These are phyloP conservation scores for Sphyrna mokarran DNA, from an alignment of 2,113 vertebrate genomes.

Conservation along the genomic window DNA sequence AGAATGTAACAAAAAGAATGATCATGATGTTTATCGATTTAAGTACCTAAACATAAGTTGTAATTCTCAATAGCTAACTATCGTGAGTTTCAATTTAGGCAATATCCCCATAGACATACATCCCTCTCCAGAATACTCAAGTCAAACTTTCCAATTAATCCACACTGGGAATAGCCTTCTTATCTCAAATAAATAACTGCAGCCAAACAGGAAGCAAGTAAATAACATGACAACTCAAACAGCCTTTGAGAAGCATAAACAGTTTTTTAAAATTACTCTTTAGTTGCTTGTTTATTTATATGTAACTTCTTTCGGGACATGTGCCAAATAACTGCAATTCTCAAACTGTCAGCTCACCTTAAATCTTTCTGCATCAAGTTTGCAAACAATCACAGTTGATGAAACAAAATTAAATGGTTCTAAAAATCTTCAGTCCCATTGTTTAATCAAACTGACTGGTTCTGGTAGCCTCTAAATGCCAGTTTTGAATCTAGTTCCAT, in stretches of 20 bases:
- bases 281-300: neutral
- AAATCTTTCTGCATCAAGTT: neutral
- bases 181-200: neutral
- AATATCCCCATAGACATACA: no score
- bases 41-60: no score
- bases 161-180: neutral
- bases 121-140: neutral
- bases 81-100: no score
- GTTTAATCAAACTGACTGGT: neutral
- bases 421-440: neutral
- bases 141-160: neutral
- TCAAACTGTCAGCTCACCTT: neutral
- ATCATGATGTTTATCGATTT: no score
- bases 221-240: neutral
- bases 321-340: neutral
- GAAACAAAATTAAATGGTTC: neutral
- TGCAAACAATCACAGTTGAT: neutral
- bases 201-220: neutral
- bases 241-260: neutral
- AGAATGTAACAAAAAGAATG: no score
- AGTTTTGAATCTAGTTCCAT: neutral
- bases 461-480: neutral
- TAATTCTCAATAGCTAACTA: no score
- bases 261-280: neutral
- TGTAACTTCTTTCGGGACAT: neutral